Evolutionary conservation across 2,888 invertebrate species (phyloP).

Genomic region (Kuschelorhynchus macadamiae): DNA sequence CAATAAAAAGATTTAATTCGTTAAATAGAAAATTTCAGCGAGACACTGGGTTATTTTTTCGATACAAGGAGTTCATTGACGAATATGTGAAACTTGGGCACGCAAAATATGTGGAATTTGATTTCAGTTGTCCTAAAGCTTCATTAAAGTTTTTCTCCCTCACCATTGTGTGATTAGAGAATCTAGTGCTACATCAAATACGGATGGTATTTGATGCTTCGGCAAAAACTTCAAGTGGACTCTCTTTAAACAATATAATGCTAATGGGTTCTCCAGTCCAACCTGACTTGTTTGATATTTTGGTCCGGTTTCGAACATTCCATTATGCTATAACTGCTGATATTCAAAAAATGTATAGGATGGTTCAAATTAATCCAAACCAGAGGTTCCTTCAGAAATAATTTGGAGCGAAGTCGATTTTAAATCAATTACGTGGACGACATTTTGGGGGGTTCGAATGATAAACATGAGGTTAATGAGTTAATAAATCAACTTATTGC

Average conservation of each 20-base stretch:
- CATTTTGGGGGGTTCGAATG: slow-evolving; percentile 15
- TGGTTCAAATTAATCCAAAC: slow-evolving; percentile 33
- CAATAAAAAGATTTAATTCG: slow-evolving; percentile 13
- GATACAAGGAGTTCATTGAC: slow-evolving; percentile 23
- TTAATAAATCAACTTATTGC: slow-evolving; percentile 16
- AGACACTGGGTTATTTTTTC: slow-evolving; percentile 2
- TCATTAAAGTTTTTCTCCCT: slow-evolving; percentile 27
- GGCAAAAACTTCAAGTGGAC: slow-evolving; percentile 24
- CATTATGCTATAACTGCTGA: slow-evolving; percentile 32
- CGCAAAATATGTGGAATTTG: slow-evolving; percentile 7
- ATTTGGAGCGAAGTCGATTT: too few species aligned
- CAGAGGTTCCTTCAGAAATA: too few species aligned
- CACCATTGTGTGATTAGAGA: slow-evolving; percentile 35
- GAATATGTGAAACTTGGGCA: slow-evolving; percentile 21
- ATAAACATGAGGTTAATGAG: neutral
- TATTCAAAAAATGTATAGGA: slow-evolving; percentile 44
- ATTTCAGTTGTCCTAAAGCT: neutral
- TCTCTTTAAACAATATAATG: slow-evolving; percentile 42
- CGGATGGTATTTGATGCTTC: too few species aligned
- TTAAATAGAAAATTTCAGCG: neutral
- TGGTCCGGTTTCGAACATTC: slow-evolving; percentile 25
- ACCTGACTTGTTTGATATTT: slow-evolving; percentile 42
- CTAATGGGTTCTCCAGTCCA: slow-evolving; percentile 37
- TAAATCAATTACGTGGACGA: slow-evolving; percentile 24
- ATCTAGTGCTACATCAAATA: slow-evolving; percentile 4